These are phyloP conservation scores for Rhaphigaster nebulosa DNA, from an alignment of 2,888 invertebrate genomes.

Conservation along the genomic window DNA sequence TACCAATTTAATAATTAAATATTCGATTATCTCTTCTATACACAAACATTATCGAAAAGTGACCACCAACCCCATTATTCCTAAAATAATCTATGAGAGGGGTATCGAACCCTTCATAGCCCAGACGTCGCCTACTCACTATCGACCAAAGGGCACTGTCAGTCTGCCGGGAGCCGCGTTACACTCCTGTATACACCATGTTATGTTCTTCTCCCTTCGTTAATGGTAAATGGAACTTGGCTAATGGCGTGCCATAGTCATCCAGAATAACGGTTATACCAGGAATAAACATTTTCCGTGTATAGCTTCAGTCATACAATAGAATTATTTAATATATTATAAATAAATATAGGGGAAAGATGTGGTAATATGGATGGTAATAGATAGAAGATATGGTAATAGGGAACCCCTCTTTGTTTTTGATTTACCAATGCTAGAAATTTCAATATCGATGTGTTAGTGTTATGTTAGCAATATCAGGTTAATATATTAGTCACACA, in stretches of 20 bases:
- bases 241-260: neutral
- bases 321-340: neutral
- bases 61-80: neutral
- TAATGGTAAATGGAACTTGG: neutral
- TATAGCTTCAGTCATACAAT: neutral
- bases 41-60: neutral
- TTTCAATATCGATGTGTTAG: too few species aligned
- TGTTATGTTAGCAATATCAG: too few species aligned
- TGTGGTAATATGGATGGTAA: too few species aligned
- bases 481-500: too few species aligned
- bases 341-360: too few species aligned
- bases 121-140: conserved; percentile 39
- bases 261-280: neutral
- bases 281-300: neutral
- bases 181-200: neutral
- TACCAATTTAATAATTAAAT: neutral
- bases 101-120: neutral
- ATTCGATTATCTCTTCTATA: neutral
- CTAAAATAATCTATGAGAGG: neutral
- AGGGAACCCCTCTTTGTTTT: too few species aligned
- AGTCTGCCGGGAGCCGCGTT: neutral
- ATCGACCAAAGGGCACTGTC: conserved; percentile 33
- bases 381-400: too few species aligned
- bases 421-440: too few species aligned
- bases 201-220: neutral